Evolutionary conservation across 2,888 invertebrate species (phyloP), one percentile per base, ranked within the genome.

Genomic region (Rambutsinella grinnellia): DNA sequence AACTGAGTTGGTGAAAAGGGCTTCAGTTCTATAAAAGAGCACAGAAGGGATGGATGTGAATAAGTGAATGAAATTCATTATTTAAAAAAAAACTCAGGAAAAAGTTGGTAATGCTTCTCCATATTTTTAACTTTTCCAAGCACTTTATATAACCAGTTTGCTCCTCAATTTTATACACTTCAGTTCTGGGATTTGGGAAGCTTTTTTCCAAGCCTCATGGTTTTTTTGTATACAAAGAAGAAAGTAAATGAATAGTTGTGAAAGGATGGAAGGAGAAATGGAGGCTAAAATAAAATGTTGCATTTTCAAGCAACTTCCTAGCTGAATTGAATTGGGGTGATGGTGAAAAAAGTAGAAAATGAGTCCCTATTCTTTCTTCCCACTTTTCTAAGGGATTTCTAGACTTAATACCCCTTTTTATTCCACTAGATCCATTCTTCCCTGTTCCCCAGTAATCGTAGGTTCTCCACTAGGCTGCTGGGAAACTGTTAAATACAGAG

Each of bases 291-390:
- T 68, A 56, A 72, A 61, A 65, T 61, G 66, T 70, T 36, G 36
- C 36, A 36, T 36, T 36, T n/a, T 13, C 36, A 65, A 60, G 66
- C 54, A 70, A 66, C 60, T 65, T 70, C 63, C 70, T n/a, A n/a
- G n/a, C n/a, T 56, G 76, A 70, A 62, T 69, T 76, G 76, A 76
- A 76, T 69, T 69, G 69, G 51, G 63, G 10, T 21, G 65, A 57
- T 68, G 66, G 61, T n/a, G 58, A 74, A 53, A 56, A 13, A 76
- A 76, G 70, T 70, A 58, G 65, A 68, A 63, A 76, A 76, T 76
- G 70, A 61, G 27, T 76, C 76, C 65, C 70, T 70, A 76, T 76
- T 76, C 69, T 76, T 66, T 76, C 70, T 76, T 51, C 70, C 76
- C 76, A 76, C 76, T 76, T 76, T 76, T 76, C 65, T 68, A 27